Evolutionary conservation across 2,113 vertebrate genomes (phyloP), one percentile per base, ranked within the genome.

Genomic region (Silurus asotus): DNA sequence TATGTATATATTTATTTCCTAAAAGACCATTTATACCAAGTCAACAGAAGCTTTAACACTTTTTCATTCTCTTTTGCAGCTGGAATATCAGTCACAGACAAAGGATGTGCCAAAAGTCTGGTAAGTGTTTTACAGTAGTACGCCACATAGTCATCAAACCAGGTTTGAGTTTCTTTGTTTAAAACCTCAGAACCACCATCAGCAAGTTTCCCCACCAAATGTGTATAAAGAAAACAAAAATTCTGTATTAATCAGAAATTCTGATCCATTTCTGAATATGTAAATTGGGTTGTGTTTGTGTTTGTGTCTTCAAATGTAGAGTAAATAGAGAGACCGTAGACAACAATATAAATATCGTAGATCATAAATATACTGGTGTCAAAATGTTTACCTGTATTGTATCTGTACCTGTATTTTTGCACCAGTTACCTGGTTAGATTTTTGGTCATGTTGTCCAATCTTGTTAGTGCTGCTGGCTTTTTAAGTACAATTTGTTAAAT

Each of bases 111-210:
- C 23, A 3, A 15, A 7, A 17, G 17, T 51, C 17, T 20, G 84
- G 84, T 85, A 79, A 17, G 84, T 85, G 17, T 56, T 77, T 53
- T 55, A 28, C 5, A 28, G n/a, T 28, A 53, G 14, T 28, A 19
- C 5, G n/a, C 4, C 25, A 37, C 19, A 23, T 25, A 58, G 10
- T 5, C 0, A 23, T 70, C n/a, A 69, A 67, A 25, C 2, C 13
- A 69, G 81, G n/a, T 82, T 9, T 37, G 2, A 37, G 8, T 79
- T 37, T 79, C 25, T n/a, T 53, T 49, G 8, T 23, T 37, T 45
- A 8, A 20, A 49, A 48, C 10, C 49, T 51, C 8, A 48, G 25
- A 80, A 11, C 15, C 45, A 45, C 45, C 9, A 77, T 23, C 75
- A 77, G 20, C n/a, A 61, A 37, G 37, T 2, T 37, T 37, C 37